Conservation (phyloP, 2,113 vertebrate genomes). For the Oxyura jamaicensis region DNA sequence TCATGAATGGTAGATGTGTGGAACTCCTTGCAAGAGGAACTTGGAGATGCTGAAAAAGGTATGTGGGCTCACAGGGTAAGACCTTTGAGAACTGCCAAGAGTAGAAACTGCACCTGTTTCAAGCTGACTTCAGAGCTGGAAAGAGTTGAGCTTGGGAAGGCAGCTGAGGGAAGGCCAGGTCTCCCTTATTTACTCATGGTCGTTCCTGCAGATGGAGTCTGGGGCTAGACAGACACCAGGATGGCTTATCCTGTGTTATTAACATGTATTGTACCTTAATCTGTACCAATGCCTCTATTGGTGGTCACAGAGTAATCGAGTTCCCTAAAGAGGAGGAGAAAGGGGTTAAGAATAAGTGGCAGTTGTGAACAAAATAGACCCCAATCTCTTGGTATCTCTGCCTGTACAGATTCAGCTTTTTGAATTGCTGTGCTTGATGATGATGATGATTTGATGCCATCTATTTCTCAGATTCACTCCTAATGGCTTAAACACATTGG, state of each 20-base stretch:
- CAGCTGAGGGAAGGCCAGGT: not conserved
- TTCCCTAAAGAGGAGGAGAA: not conserved
- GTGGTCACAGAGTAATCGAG: not conserved
- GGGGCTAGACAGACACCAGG: accelerated
- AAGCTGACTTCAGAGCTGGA: not conserved
- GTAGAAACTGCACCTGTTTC: not conserved
- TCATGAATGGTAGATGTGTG: not conserved
- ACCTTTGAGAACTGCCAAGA: not conserved
- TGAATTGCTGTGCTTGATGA: not conserved
- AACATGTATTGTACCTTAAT: not conserved
- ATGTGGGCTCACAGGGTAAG: not conserved
- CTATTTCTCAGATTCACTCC: not conserved
- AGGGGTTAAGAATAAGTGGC: not conserved
- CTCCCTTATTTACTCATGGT: not conserved
- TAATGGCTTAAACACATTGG: not conserved
- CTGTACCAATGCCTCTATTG: not conserved
- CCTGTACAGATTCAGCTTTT: not conserved
- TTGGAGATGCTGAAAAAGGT: not conserved
- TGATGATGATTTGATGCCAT: not conserved
- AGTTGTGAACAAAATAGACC: not conserved
- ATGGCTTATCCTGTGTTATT: not conserved
- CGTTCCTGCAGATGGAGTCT: not conserved
- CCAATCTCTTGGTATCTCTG: not conserved
- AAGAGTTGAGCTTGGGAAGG: not conserved
- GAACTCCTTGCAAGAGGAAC: not conserved